Conservation (phyloP, 2,888 invertebrate genomes). For the Punctoribates punctum region DNA sequence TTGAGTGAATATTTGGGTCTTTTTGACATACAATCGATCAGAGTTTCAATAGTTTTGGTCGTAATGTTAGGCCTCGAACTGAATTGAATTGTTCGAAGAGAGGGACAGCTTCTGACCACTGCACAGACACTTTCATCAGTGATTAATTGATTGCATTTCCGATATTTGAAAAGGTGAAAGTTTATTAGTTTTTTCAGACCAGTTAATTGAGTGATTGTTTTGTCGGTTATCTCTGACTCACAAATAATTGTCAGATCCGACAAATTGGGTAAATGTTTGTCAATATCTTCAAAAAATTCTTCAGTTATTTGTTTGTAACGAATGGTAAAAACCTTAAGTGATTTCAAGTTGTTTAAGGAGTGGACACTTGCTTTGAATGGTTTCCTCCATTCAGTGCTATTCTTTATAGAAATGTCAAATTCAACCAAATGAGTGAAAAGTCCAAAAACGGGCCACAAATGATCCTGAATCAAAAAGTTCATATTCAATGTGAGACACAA, state of each 20-base stretch:
- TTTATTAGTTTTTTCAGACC: neutral
- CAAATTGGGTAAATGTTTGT: neutral
- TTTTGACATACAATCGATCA: neutral
- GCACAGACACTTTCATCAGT: no score
- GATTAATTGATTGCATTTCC: no score
- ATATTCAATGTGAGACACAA: no score
- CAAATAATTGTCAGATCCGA: neutral
- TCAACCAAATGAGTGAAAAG: no score
- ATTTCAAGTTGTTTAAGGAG: neutral
- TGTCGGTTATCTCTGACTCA: neutral
- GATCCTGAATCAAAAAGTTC: no score
- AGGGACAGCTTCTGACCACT: neutral
- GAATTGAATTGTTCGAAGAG: neutral
- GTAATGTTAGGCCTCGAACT: neutral
- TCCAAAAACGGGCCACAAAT: no score
- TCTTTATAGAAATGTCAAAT: no score
- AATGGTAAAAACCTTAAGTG: neutral
- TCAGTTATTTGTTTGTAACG: neutral
- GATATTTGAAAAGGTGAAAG: neutral
- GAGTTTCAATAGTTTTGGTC: neutral
- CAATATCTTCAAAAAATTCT: neutral
- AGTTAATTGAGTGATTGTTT: neutral
- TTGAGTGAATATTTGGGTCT: no score
- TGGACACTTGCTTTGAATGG: neutral
- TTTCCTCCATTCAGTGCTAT: neutral